phyloP scores from a whole-genome alignment of 2,888 invertebrate genomes.

The Dynastes tityus region DNA sequence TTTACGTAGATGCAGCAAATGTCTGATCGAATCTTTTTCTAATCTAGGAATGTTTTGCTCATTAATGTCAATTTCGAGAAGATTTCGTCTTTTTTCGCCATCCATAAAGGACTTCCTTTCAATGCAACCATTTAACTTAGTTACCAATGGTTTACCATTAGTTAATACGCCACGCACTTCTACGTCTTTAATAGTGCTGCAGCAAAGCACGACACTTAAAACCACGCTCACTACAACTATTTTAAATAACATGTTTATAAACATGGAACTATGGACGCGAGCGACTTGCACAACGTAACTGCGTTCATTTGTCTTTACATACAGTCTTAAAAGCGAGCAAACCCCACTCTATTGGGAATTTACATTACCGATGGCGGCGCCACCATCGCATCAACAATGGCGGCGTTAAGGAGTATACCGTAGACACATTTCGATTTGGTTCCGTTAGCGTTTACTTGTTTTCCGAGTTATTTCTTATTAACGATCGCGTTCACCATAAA shows the following conservation, averaged over 20 bases:
- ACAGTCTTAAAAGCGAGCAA: not conserved
- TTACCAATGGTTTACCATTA: slow-evolving; percentile 23
- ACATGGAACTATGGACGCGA: not conserved
- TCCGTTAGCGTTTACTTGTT: too few relatives aligned
- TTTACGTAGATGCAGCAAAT: slow-evolving; percentile 23
- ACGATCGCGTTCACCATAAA: too few relatives aligned
- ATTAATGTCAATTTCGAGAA: slow-evolving; percentile 44
- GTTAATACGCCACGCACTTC: slow-evolving; percentile 17
- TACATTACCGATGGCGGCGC: too few relatives aligned
- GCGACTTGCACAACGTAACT: not conserved
- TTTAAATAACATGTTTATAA: slow-evolving; percentile 23
- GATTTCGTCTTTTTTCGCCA: slow-evolving; percentile 14
- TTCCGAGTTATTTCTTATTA: too few relatives aligned
- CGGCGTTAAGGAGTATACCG: too few relatives aligned
- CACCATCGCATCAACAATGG: too few relatives aligned
- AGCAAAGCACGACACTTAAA: slow-evolving; percentile 16
- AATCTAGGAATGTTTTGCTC: slow-evolving; percentile 41
- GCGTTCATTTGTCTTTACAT: not conserved
- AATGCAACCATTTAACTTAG: slow-evolving; percentile 41
- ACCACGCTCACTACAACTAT: not conserved
- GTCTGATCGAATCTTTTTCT: slow-evolving; percentile 42
- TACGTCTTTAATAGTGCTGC: slow-evolving; percentile 5
- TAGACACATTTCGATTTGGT: too few relatives aligned
- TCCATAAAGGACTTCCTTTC: slow-evolving; percentile 41
- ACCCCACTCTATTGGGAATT: too few relatives aligned